Base-by-base conservation (phyloP, 2,797 vertebrate species). In the Paramormyrops hopkinsi region DNA sequence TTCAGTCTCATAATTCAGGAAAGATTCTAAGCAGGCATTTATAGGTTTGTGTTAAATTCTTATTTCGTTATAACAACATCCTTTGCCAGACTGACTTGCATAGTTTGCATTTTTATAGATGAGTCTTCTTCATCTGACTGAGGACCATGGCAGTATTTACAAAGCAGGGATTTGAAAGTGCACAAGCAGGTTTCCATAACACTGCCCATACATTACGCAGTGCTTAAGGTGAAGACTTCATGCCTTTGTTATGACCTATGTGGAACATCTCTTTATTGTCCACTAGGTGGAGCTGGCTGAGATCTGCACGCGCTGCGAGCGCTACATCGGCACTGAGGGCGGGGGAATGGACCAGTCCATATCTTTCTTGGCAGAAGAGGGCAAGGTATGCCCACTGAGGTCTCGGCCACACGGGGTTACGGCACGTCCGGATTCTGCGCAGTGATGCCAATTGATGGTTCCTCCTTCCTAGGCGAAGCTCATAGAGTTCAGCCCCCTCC, bases 261-360 rank as follows among this genome's bases (percentile, higher is more conserved):
- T 33, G 46, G n/a, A 69, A 12, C 48, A 14, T 54, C 29, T 6
- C 25, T 93, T 53, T 91, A 91, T 93, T 51, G 44, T 93, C 94
- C 94, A 87, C 92, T 79, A 99, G 98, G 96, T 97, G 92, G 96
- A 95, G 90, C 94, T 99, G 25, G 98, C 98, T 12, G 98, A 99
- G 94, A 97, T 98, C 86, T 99, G 98, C 90, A 95, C 98, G 89
- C 98, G 96, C 92, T 97, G 97, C 0, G 99, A 99, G 90, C 96
- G 91, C 88, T 99, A 99, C 50, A 96, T 99, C 91, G 99, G 98
- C 90, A 99, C 98, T 17, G 97, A 99, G 95, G 98, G 99, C 88
- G 98, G 98, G 37, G 99, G 99, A 90, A 99, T 99, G 99, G 99
- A 99, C 94, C 98, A 99, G 93, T 98, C 98, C 0, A 99, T 99